Conservation (phyloP, 2,888 invertebrate species). For the Trissolcus japonicus region DNA sequence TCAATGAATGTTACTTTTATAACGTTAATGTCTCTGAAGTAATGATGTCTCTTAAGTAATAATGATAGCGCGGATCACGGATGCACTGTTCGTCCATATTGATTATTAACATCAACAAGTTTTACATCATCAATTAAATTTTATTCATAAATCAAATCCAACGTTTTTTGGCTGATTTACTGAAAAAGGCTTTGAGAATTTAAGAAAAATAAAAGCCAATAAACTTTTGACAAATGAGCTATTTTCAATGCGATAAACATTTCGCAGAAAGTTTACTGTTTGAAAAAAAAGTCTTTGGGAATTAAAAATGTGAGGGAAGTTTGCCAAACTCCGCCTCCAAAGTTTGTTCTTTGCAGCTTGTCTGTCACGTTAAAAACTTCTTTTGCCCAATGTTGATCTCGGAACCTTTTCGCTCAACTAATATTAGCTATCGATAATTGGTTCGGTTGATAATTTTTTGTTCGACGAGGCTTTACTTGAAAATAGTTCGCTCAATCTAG, state of each 20-base stretch:
- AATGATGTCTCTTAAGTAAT: slow-evolving; percentile 10
- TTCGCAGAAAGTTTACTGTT: slow-evolving; percentile 10
- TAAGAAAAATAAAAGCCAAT: slow-evolving; percentile 15
- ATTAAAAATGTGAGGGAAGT: slow-evolving; percentile 30
- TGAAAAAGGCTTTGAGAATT: neutral
- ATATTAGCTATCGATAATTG: slow-evolving; percentile 24
- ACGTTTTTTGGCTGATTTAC: too few species aligned
- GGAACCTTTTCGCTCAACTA: slow-evolving; percentile 15
- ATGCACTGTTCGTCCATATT: too few species aligned
- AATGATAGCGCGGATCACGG: neutral
- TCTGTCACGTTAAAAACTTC: slow-evolving; percentile 19
- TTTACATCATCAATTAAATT: too few species aligned
- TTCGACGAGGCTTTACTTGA: too few species aligned
- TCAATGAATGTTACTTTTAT: slow-evolving; percentile 14
- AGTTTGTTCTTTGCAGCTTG: slow-evolving; percentile 19
- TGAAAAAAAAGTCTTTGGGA: slow-evolving; percentile 21
- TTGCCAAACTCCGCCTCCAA: slow-evolving; percentile 41
- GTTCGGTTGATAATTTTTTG: too few species aligned
- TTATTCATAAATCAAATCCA: too few species aligned
- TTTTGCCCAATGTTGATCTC: slow-evolving; percentile 5
- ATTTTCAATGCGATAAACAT: neutral
- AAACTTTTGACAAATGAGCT: slow-evolving; percentile 7
- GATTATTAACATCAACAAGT: too few species aligned
- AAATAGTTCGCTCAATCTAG: too few species aligned
- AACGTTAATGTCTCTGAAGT: slow-evolving; percentile 14